These are phyloP conservation scores for Neolamprologus hecqui DNA, from an alignment of 2,113 vertebrate species.

Conservation along the genomic window DNA sequence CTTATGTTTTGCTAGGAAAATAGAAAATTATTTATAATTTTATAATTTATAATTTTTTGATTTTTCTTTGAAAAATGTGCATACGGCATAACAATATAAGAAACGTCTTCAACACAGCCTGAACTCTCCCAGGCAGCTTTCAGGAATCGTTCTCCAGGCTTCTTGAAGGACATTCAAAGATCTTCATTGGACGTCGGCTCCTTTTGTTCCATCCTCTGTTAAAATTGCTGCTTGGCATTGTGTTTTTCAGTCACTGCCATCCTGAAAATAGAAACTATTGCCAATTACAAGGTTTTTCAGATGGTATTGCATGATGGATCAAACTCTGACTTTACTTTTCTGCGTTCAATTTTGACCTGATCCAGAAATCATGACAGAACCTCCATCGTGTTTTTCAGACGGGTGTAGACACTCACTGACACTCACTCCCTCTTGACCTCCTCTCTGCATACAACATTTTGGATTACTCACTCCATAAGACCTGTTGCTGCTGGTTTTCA, in stretches of 20 bases:
- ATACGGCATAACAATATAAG: fast-evolving
- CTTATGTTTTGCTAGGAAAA: not conserved
- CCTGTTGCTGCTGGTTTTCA: not conserved
- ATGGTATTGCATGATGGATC: fast-evolving
- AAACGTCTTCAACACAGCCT: not conserved
- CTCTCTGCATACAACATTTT: not conserved
- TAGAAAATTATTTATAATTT: not conserved
- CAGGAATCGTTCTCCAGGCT: not conserved
- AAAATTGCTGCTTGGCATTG: not conserved
- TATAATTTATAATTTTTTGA: not conserved
- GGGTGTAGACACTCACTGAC: not conserved
- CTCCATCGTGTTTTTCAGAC: fast-evolving
- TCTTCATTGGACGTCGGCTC: fast-evolving
- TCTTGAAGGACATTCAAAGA: not conserved
- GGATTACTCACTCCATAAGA: not conserved
- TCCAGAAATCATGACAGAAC: not conserved
- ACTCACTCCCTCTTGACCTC: not conserved
- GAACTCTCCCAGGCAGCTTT: not conserved
- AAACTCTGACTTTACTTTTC: not conserved
- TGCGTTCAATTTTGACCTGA: not conserved
- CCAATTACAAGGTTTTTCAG: not conserved
- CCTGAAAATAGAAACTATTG: not conserved
- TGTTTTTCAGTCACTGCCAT: not conserved
- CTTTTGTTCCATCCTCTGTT: not conserved
- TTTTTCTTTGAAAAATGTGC: not conserved